Base-by-base conservation (phyloP, 2,888 invertebrate species). In the Agriopis aurantiaria region DNA sequence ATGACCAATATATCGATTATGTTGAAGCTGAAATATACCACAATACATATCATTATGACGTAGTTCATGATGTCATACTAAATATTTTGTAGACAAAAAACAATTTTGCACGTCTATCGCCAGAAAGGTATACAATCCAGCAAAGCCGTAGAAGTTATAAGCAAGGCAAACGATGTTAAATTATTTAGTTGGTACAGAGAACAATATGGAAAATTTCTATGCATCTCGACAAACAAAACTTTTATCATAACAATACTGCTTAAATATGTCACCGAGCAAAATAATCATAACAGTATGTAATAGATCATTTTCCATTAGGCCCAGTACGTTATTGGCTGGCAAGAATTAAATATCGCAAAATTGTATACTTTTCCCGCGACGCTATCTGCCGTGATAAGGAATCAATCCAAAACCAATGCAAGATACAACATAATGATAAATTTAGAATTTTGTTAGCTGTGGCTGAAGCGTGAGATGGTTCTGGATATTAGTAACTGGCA, bases 11-110 rank as follows among this genome's bases (percentile, higher is more conserved):
- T 89, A 91, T 91, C 92, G 90, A 90, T 90, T 93, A 93, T 85
- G 93, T 88, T 85, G 93, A 92, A 92, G 94, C 94, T 94, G 94
- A 94, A 94, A 94, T 93, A 91, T 92, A 92, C 86, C 91, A 93
- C 87, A 92, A 91, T 88, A 91, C 87, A 91, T 87, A 88, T 91
- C 86, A 91, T 78, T 83, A 82, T 77, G 84, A 85, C 80, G 86
- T 88, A 85, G 82, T 83, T 33, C 80, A 78, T 79, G 76, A 79
- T 73, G 75, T 78, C 77, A 56, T 75, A 75, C 78, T 75, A 77
- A 81, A 8, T 74, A 81, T 58, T 33, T 43, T 43, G 8, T 23
- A 77, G 78, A 78, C 80, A 75, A 77, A 79, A 77, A 75, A 82
- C 75, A 86, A 88, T 90, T 91, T 86, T 80, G 85, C 81, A 55